Base-by-base conservation (phyloP, 1,140 invertebrate species). In the Epicauta chinensis region DNA sequence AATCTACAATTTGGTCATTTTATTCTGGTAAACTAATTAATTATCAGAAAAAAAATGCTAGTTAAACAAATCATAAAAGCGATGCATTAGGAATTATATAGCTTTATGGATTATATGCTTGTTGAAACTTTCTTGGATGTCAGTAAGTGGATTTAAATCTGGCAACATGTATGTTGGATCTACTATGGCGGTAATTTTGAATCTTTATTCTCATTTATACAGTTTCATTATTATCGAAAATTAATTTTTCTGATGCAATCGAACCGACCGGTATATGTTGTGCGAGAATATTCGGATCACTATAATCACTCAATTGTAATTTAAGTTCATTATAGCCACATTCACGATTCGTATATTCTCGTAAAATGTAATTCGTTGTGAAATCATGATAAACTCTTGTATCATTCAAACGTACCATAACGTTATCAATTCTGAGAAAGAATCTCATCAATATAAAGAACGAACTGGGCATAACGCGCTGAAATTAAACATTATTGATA, bases 381-480 rank as follows among this genome's bases (percentile, higher is more conserved):
- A 84, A 78, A 69, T 95, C 87, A 66, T 92, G 87, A 70, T 93
- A 93, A 60, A 95, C 78, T 57, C 97, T 79, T 0, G 95, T 98
- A 71, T 99, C 97, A 66, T 91, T 86, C 13, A 96, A 81, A 53
- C 89, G 77, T 0, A 96, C 76, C 63, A 97, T 75, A 0, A 98
- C 93, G 65, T 89, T 81, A 70, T 99, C 97, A 3, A 99, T 90
- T 68, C 97, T 79, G 44, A 99, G 73, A 71, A 97, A 98, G 66
- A 89, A 93, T 62, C 96, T 78, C 16, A 93, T 69, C 0, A 99
- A 72, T 43, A 98, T 81, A 67, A 95, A 98, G 75, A 95, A 96
- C 61, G 89, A 87, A 17, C 81, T 82, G 1, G 91, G 91, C 96
- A 98, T 98, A 0, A 96, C 91, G 65, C 97, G 81, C 91, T 97